Evolutionary conservation across 2,113 vertebrate species (phyloP).

Genomic region (Cochlearius cochlearius): DNA sequence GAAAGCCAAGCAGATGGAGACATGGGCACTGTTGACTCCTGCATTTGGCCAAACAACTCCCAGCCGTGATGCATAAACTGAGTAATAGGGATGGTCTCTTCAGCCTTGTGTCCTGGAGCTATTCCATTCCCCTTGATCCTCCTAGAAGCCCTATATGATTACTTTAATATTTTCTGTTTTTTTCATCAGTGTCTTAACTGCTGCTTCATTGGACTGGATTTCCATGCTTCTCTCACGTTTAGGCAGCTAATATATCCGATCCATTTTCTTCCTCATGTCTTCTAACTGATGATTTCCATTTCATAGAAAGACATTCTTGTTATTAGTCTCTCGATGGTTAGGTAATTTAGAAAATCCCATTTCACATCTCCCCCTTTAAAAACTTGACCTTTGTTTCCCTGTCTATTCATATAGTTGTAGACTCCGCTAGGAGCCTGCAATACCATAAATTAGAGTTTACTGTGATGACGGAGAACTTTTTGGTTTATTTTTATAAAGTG

Average conservation of each 20-base stretch:
- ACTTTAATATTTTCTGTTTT: not conserved
- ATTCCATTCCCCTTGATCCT: not conserved
- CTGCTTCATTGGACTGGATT: not conserved
- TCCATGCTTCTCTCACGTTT: not conserved
- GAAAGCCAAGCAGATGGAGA: not conserved
- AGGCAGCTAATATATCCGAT: not conserved
- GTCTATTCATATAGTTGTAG: not conserved
- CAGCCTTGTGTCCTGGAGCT: not conserved
- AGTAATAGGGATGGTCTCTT: not conserved
- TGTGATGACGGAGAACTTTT: not conserved
- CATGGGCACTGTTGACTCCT: not conserved
- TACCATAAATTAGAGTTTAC: conserved; percentile 21
- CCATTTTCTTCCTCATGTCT: not conserved
- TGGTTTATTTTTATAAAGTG: conserved; percentile 41
- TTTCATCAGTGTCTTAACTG: not conserved
- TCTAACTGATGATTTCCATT: not conserved
- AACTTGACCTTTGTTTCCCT: not conserved
- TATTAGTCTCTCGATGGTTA: not conserved
- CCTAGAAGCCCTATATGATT: not conserved
- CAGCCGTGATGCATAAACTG: not conserved
- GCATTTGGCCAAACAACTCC: not conserved
- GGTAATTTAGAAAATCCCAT: not conserved
- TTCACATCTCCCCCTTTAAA: not conserved
- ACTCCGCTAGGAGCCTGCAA: not conserved
- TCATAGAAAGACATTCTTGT: not conserved